These are phyloP conservation scores for Lutjanus campechanus DNA, from an alignment of 2,797 vertebrate genomes.

Conservation along the genomic window DNA sequence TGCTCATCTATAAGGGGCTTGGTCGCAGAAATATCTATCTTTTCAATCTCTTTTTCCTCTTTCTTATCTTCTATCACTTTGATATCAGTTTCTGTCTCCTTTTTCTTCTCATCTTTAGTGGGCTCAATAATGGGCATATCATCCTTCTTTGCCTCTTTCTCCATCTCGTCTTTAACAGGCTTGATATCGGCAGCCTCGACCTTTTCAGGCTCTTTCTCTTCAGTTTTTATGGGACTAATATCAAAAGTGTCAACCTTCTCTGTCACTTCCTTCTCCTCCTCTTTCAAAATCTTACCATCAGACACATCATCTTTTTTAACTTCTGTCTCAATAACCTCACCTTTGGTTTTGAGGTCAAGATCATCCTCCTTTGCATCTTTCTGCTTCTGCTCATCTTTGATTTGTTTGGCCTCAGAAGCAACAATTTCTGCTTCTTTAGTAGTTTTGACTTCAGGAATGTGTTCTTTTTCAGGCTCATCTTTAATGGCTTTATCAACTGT, in stretches of 20 bases:
- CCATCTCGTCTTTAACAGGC: slow-evolving; percentile 45
- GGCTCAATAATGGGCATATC: slow-evolving; percentile 12
- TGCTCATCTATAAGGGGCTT: slow-evolving; percentile 39
- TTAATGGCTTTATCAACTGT: slow-evolving; percentile 31
- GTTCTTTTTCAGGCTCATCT: slow-evolving; percentile 52
- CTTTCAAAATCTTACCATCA: slow-evolving; percentile 37
- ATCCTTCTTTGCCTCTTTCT: slow-evolving; percentile 47
- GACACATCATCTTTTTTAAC: slow-evolving; percentile 37
- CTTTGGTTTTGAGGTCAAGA: slow-evolving; percentile 72
- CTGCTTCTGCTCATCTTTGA: slow-evolving; percentile 49
- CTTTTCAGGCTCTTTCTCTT: slow-evolving; percentile 52
- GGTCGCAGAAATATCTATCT: slow-evolving; percentile 26
- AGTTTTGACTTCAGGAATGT: slow-evolving; percentile 25
- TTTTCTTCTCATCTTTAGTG: slow-evolving; percentile 45
- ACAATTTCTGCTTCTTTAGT: slow-evolving; percentile 26
- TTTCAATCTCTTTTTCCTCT: slow-evolving; percentile 54
- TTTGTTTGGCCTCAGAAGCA: slow-evolving; percentile 34
- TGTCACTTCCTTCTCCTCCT: slow-evolving; percentile 62
- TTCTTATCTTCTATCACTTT: slow-evolving; percentile 41
- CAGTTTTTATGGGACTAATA: slow-evolving; percentile 26
- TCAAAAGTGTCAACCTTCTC: slow-evolving; percentile 48
- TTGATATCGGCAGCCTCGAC: slow-evolving; percentile 69
- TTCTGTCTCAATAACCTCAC: slow-evolving; percentile 41
- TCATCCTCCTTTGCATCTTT: slow-evolving; percentile 61
- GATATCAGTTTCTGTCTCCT: slow-evolving; percentile 45